Percentiles rank a stretch among this genome's conserved stretches.
phyloP scores from a whole-genome alignment of 2,888 invertebrate species.

The Selenia dentaria region DNA sequence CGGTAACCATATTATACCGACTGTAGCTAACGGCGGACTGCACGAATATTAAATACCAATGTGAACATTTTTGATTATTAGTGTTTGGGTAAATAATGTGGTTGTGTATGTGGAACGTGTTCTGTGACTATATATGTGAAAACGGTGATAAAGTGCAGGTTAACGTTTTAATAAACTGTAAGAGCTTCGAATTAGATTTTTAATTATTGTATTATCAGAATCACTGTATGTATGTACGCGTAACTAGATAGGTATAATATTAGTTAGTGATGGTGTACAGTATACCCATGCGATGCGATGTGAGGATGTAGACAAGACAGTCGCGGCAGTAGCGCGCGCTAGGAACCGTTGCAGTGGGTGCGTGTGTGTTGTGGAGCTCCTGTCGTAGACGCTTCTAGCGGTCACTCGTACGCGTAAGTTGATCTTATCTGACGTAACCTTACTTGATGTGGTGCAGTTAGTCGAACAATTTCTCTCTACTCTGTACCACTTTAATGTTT shows the following conservation, averaged over 20 bases:
- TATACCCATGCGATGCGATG: slow-evolving; percentile 21
- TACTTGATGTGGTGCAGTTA: slow-evolving; percentile 57
- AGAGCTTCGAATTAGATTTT: slow-evolving; percentile 71
- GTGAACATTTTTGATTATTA: slow-evolving; percentile 31
- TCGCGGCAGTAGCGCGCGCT: slow-evolving; percentile 9
- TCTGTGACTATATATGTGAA: too few species aligned
- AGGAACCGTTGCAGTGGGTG: slow-evolving; percentile 6
- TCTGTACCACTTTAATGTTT: slow-evolving; percentile 70
- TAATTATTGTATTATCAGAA: slow-evolving; percentile 50
- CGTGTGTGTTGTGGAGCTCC: slow-evolving; percentile 24
- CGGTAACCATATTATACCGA: slow-evolving; percentile 61
- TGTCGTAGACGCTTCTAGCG: slow-evolving; percentile 72
- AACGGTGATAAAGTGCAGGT: slow-evolving; percentile 67
- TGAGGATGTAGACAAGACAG: slow-evolving; percentile 14
- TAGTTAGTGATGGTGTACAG: slow-evolving; percentile 16
- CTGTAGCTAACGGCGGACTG: slow-evolving; percentile 67
- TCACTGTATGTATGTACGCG: slow-evolving; percentile 39
- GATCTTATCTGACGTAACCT: slow-evolving; percentile 59
- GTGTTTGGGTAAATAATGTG: slow-evolving; percentile 41
- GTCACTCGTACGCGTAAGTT: slow-evolving; percentile 61
- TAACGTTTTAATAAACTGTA: slow-evolving; percentile 63
- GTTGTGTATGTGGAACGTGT: slow-evolving; percentile 54
- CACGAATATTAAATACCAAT: slow-evolving; percentile 44
- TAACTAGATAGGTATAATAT: slow-evolving; percentile 34
- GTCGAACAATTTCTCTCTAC: slow-evolving; percentile 53